phyloP scores from a whole-genome alignment of 2,888 invertebrate genomes.

The Drosophila hawaiiensis region DNA sequence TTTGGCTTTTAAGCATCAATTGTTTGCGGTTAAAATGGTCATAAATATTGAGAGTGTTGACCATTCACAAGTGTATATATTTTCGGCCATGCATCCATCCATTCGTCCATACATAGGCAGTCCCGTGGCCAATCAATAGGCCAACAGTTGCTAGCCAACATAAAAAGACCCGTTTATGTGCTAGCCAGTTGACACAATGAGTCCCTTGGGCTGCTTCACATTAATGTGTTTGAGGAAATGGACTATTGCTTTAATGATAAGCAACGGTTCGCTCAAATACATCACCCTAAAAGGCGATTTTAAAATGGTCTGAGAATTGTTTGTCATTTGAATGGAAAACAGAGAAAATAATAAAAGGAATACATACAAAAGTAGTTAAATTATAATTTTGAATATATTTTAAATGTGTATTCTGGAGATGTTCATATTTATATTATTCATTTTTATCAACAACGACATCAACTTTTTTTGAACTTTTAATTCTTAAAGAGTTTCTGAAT shows the following conservation, averaged over 20 bases:
- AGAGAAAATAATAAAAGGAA: neutral
- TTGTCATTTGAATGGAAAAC: neutral
- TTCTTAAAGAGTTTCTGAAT: neutral
- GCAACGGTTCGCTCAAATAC: constrained; percentile 42
- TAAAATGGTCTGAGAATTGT: neutral
- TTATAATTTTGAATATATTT: neutral
- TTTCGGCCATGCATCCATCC: constrained; percentile 25
- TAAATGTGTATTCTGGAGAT: neutral
- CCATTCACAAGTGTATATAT: constrained; percentile 54
- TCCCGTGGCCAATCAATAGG: constrained; percentile 60
- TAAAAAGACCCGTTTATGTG: constrained; percentile 49
- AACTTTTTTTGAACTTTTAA: neutral
- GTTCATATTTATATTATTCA: neutral
- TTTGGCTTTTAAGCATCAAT: constrained; percentile 81
- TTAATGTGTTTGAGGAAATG: constrained; percentile 51
- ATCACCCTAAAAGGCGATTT: constrained; percentile 8
- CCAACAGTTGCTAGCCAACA: constrained; percentile 5
- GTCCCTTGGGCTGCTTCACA: constrained; percentile 40
- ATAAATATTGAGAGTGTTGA: constrained; percentile 70
- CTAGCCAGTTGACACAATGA: constrained; percentile 55
- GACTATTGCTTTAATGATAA: constrained; percentile 52
- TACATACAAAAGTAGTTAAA: neutral
- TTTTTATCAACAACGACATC: neutral
- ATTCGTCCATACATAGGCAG: constrained; percentile 17
- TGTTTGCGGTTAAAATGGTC: constrained; percentile 77